A percentile compares a stretch with the other conserved stretches of the same genome.
Evolutionary conservation across 2,797 vertebrate genomes (phyloP).

Genomic region (Ctenosaura bakeri): DNA sequence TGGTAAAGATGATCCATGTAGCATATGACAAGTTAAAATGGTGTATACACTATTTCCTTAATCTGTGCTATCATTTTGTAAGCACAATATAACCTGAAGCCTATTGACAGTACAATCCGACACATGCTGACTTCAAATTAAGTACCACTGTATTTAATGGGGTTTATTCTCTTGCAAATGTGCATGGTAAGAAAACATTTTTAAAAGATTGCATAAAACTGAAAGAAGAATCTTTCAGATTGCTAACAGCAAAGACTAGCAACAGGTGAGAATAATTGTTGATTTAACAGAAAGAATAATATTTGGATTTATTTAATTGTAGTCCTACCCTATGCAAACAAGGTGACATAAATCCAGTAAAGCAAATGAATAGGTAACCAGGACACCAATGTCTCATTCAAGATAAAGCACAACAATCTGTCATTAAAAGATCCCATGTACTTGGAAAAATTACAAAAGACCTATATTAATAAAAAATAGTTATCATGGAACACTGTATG

Average conservation of each 20-base stretch:
- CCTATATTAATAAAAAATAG: background rate
- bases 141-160: background rate
- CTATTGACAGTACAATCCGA: background rate
- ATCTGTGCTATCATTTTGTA: background rate
- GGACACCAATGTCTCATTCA: background rate
- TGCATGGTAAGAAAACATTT: background rate
- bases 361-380: background rate
- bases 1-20: background rate
- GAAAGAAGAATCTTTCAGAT: background rate
- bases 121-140: background rate
- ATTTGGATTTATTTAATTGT: background rate
- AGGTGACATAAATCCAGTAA: background rate
- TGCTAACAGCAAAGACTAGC: background rate
- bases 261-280: background rate
- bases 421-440: background rate
- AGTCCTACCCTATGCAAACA: background rate
- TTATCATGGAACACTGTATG: background rate
- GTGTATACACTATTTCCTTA: background rate
- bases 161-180: background rate
- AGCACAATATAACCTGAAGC: background rate
- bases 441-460: background rate
- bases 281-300: background rate
- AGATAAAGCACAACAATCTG: background rate
- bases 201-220: background rate
- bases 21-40: background rate